Evolutionary conservation across 1,140 invertebrate species (phyloP).

Genomic region (Panagrolaimus sp.): DNA sequence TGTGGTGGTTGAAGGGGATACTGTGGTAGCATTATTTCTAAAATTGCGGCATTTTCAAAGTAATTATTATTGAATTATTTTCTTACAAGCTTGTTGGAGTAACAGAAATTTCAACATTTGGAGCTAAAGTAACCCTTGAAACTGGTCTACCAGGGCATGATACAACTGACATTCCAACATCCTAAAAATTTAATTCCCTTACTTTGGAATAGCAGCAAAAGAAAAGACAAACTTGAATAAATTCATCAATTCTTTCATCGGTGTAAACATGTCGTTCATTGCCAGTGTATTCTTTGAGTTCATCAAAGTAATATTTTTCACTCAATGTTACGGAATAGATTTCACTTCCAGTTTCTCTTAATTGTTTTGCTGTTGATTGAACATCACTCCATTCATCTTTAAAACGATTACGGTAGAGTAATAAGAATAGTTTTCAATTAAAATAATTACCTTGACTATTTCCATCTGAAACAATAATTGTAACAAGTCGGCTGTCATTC

Average conservation of each 20-base stretch:
- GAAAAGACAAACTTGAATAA: conserved; percentile 33
- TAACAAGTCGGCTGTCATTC: conserved; percentile 26
- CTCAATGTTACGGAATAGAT: conserved; percentile 43
- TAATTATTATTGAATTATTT: not conserved
- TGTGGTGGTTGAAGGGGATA: not conserved
- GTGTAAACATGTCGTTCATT: conserved; percentile 32
- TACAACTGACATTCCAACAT: conserved; percentile 6
- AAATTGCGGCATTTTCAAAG: not conserved
- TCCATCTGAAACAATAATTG: conserved; percentile 44
- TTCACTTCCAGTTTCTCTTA: conserved; percentile 1
- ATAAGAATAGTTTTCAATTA: too few relatives aligned
- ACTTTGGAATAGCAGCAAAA: not conserved
- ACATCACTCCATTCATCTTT: conserved; percentile 43
- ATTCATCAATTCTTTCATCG: conserved; percentile 32
- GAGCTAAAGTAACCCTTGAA: not conserved
- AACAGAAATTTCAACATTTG: conserved; percentile 11
- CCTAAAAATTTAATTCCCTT: not conserved
- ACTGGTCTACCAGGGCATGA: not conserved
- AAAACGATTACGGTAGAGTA: too few relatives aligned
- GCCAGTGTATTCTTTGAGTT: conserved; percentile 42
- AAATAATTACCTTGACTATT: conserved; percentile 17
- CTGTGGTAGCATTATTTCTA: not conserved
- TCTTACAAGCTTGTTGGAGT: not conserved
- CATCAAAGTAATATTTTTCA: conserved; percentile 38
- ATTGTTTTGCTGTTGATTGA: conserved; percentile 27